Percentiles rank a stretch among this genome's conserved stretches.
Evolutionary conservation across 2,113 vertebrate species (phyloP).

Genomic region (Tachycineta bicolor): DNA sequence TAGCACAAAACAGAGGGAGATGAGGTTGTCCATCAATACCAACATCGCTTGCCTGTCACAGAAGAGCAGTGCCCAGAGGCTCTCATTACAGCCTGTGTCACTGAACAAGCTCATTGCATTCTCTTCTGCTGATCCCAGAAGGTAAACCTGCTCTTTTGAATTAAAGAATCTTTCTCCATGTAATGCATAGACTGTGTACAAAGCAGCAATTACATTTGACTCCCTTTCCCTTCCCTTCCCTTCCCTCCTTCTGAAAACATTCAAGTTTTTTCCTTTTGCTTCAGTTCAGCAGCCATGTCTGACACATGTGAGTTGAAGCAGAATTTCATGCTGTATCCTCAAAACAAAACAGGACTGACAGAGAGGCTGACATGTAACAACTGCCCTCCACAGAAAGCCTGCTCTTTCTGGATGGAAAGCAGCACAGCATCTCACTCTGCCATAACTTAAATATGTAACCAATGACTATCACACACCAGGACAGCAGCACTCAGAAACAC

Average conservation of each 20-base stretch:
- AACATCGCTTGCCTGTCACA: neutral
- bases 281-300: neutral
- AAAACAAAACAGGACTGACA: neutral
- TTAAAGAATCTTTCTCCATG: neutral
- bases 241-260: neutral
- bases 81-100: neutral
- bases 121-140: neutral
- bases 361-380: neutral
- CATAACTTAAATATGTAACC: neutral
- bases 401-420: neutral
- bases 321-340: neutral
- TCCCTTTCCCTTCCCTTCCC: neutral
- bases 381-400: neutral
- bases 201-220: neutral
- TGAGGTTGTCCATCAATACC: neutral
- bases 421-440: neutral
- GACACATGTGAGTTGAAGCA: neutral
- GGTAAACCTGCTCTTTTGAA: neutral
- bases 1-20: neutral
- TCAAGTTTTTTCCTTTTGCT: neutral
- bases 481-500: neutral
- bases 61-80: neutral
- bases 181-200: neutral
- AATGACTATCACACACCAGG: neutral
- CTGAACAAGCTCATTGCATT: neutral